Percentiles rank a stretch among this genome's conserved stretches.
These are phyloP conservation scores for Sparus aurata DNA, from an alignment of 2,797 vertebrate species.

Conservation along the genomic window DNA sequence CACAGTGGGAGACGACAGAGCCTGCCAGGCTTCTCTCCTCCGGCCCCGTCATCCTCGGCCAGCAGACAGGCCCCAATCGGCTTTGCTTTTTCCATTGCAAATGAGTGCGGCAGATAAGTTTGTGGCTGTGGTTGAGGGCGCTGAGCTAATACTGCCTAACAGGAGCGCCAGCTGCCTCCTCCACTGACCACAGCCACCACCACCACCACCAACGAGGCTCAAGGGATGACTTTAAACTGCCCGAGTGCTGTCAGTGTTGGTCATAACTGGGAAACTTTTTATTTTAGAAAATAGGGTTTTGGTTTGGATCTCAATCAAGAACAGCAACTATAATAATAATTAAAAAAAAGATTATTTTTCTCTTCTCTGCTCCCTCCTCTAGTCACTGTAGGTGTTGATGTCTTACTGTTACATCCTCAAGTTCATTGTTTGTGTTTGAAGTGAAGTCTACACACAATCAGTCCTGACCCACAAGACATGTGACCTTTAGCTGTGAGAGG, in stretches of 20 bases:
- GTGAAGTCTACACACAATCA: conserved; percentile 24
- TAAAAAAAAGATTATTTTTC: background rate
- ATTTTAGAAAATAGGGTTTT: conserved; percentile 4
- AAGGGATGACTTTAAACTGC: conserved; percentile 13
- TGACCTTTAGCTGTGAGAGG: conserved; percentile 69
- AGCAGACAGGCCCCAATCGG: conserved; percentile 69
- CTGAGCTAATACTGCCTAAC: conserved; percentile 73
- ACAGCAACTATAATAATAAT: background rate
- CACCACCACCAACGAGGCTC: conserved; percentile 17
- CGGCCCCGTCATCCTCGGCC: conserved; percentile 48
- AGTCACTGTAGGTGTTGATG: conserved; percentile 21
- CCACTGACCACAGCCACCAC: conserved; percentile 46
- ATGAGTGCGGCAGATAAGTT: conserved; percentile 66
- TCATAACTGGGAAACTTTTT: background rate
- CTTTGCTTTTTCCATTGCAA: conserved; percentile 82
- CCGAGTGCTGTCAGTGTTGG: background rate
- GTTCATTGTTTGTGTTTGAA: conserved; percentile 47
- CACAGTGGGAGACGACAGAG: conserved; percentile 42
- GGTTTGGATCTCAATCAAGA: background rate
- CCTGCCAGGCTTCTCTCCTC: conserved; percentile 38
- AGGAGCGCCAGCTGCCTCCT: conserved; percentile 68
- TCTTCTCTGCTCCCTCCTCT: background rate
- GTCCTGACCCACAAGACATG: conserved; percentile 40
- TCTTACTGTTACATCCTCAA: conserved; percentile 35
- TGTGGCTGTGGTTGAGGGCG: conserved; percentile 56